These are phyloP conservation scores for Gandaritis pyraliata DNA, from an alignment of 2,888 invertebrate species.

Conservation along the genomic window DNA sequence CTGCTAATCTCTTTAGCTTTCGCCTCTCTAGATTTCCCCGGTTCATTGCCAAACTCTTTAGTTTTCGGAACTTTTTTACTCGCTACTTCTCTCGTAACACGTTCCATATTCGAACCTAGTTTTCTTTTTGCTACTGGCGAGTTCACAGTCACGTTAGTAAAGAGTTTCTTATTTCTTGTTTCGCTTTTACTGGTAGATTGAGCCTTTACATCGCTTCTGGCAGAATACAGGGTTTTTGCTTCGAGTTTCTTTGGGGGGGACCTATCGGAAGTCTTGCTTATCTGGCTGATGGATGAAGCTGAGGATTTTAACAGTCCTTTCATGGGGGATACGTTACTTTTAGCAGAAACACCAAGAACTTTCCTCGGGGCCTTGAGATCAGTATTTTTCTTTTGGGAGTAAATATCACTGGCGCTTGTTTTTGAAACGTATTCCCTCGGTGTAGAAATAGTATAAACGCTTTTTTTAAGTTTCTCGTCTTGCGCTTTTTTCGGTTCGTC, in stretches of 20 bases:
- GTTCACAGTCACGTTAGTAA: constrained; percentile 65
- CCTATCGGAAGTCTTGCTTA: constrained; percentile 37
- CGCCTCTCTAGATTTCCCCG: constrained; percentile 35
- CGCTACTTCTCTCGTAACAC: constrained; percentile 29
- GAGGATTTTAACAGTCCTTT: constrained; percentile 65
- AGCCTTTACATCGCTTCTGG: constrained; percentile 41
- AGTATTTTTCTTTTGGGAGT: constrained; percentile 59
- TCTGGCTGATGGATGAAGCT: constrained; percentile 57
- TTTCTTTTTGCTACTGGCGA: constrained; percentile 65
- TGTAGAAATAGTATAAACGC: constrained; percentile 53
- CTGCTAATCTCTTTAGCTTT: constrained; percentile 33
- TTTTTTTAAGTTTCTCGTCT: constrained; percentile 65
- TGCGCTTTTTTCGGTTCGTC: constrained; percentile 52
- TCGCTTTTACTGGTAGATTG: constrained; percentile 43
- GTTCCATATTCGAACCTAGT: constrained; percentile 42
- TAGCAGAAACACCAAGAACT: constrained; percentile 41
- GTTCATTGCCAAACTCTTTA: constrained; percentile 26
- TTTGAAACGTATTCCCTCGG: constrained; percentile 64
- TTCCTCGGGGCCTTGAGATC: constrained; percentile 61
- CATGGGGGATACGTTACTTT: constrained; percentile 61
- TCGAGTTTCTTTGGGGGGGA: constrained; percentile 41
- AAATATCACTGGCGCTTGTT: constrained; percentile 67
- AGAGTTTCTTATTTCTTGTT: constrained; percentile 49
- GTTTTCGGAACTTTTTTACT: constrained; percentile 30
- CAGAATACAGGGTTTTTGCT: constrained; percentile 28